A percentile compares a stretch with the other conserved stretches of the same genome.
Evolutionary conservation across 2,888 invertebrate genomes (phyloP).

Genomic region (Sarcophaga rosellei): DNA sequence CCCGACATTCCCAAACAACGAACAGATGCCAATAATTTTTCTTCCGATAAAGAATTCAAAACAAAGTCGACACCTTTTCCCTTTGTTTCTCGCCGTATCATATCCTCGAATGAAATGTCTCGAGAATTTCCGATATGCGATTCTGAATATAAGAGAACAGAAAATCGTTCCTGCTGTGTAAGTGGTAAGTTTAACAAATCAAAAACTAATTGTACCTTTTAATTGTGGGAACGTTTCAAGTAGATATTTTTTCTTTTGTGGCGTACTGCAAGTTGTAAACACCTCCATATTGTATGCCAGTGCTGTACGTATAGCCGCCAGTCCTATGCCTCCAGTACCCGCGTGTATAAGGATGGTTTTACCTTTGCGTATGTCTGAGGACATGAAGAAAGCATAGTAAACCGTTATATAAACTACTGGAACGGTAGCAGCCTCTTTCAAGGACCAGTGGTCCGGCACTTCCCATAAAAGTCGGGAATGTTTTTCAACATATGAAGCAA

Average conservation of each 20-base stretch:
- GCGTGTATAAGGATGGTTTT: constrained; percentile 83
- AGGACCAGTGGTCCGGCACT: constrained; percentile 87
- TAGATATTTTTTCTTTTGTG: constrained; percentile 85
- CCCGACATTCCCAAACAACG: constrained; percentile 85
- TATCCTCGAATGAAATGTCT: constrained; percentile 92
- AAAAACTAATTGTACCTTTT: constrained; percentile 81
- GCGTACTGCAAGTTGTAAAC: constrained; percentile 87
- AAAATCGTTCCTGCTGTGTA: too few species aligned
- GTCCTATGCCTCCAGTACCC: constrained; percentile 88
- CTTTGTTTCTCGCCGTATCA: constrained; percentile 89
- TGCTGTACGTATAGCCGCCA: constrained; percentile 89
- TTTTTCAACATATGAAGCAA: constrained; percentile 82
- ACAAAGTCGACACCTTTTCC: constrained; percentile 95
- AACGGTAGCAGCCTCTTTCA: constrained; percentile 89
- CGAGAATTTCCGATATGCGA: constrained; percentile 93
- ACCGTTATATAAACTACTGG: constrained; percentile 90
- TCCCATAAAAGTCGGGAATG: constrained; percentile 83
- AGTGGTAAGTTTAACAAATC: too few species aligned
- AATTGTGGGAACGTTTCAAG: constrained; percentile 82
- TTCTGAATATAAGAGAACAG: constrained; percentile 68
- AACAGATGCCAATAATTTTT: constrained; percentile 89
- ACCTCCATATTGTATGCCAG: constrained; percentile 85
- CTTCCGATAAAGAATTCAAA: constrained; percentile 94
- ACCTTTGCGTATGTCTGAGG: constrained; percentile 77
- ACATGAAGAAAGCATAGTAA: constrained; percentile 82